A percentile compares a stretch with the other conserved stretches of the same genome.
Evolutionary conservation across 2,113 vertebrate genomes (phyloP).

Genomic region (Alces alces): DNA sequence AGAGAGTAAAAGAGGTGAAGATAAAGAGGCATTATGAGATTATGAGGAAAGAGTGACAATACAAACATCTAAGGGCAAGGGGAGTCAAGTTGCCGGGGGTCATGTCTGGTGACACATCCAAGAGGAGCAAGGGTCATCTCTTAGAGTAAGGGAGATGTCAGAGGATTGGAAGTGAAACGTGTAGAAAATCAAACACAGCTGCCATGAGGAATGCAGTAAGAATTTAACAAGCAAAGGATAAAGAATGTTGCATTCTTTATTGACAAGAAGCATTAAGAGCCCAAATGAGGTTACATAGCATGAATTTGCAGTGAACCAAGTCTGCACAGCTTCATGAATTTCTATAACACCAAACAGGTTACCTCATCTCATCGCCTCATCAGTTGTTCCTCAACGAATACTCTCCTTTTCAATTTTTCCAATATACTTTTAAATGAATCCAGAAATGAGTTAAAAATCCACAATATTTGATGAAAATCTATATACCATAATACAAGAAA

Average conservation of each 20-base stretch:
- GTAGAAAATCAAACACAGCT: constrained; percentile 53
- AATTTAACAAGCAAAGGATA: constrained; percentile 36
- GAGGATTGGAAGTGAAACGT: not conserved
- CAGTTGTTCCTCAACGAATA: not conserved
- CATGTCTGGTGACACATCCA: not conserved
- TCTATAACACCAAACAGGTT: not conserved
- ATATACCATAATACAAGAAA: constrained; percentile 29
- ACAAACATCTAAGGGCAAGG: not conserved
- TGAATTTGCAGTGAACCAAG: not conserved
- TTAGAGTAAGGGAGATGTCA: not conserved
- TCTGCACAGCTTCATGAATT: not conserved
- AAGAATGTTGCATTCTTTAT: not conserved
- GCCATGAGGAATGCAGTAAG: not conserved
- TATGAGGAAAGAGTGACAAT: not conserved
- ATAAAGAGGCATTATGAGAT: not conserved
- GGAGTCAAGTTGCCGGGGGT: not conserved
- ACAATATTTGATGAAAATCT: not conserved
- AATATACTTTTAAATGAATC: constrained; percentile 3
- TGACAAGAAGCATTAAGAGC: not conserved
- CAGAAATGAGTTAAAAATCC: constrained; percentile 30
- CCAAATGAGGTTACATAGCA: not conserved
- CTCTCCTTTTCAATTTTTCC: not conserved
- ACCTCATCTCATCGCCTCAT: not conserved
- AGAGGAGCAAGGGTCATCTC: not conserved
- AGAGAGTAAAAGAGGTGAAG: not conserved